phyloP scores from a whole-genome alignment of 2,113 vertebrate genomes.

The Barnardius zonarius region DNA sequence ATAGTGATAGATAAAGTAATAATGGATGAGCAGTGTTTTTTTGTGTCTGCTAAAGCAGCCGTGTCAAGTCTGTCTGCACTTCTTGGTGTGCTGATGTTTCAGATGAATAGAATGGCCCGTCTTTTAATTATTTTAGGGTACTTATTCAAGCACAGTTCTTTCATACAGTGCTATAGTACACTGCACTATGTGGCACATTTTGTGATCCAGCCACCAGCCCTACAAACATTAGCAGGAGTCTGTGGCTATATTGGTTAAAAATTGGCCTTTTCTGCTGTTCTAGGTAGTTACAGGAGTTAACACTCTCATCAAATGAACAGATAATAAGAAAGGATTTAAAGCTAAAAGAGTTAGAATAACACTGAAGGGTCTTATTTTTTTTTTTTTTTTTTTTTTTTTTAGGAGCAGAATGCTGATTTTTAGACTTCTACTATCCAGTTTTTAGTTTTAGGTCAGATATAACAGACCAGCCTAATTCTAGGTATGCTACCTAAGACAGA shows the following conservation, averaged over 20 bases:
- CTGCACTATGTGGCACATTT: not conserved
- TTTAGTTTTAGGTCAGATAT: not conserved
- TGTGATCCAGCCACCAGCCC: not conserved
- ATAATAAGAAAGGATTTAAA: not conserved
- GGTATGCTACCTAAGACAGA: not conserved
- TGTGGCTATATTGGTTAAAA: not conserved
- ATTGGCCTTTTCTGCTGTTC: not conserved
- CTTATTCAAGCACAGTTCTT: not conserved
- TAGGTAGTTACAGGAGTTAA: not conserved
- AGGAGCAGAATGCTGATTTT: not conserved
- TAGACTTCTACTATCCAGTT: not conserved
- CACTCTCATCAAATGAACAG: not conserved
- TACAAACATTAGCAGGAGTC: not conserved
- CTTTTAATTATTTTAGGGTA: not conserved
- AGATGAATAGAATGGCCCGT: not conserved
- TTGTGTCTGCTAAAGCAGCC: not conserved
- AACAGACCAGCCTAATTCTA: not conserved
- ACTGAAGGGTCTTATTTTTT: not conserved
- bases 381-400: not conserved
- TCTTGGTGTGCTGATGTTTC: not conserved
- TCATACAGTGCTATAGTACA: not conserved
- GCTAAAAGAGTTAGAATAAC: not conserved
- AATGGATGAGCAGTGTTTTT: not conserved
- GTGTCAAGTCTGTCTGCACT: not conserved
- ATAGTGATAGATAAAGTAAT: not conserved